phyloP scores from a whole-genome alignment of 2,888 invertebrate species.

The Lacanobia oleracea region DNA sequence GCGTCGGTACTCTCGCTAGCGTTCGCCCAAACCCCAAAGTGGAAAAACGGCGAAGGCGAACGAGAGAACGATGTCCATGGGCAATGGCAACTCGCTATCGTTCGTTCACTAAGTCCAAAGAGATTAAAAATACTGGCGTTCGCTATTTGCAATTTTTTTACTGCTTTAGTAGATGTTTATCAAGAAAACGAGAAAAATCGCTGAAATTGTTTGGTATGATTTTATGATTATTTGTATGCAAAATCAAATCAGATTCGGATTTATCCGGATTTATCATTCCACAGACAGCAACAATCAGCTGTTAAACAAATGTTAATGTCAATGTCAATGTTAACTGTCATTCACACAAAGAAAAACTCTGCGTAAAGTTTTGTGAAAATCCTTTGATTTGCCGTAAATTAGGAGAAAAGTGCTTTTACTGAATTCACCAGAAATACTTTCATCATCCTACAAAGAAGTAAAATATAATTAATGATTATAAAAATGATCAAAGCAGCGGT shows the following conservation, averaged over 20 bases:
- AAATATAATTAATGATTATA: slow-evolving; percentile 26
- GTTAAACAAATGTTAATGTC: slow-evolving; percentile 11
- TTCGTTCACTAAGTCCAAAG: no score
- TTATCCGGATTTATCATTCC: no score
- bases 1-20: no score
- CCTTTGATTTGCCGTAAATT: slow-evolving; percentile 7
- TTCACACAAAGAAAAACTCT: slow-evolving; percentile 16
- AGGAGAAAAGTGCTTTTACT: neutral
- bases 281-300: neutral
- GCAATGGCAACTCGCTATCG: no score
- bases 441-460: neutral
- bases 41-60: no score
- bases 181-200: neutral
- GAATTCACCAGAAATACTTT: slow-evolving; percentile 6
- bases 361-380: slow-evolving; percentile 19
- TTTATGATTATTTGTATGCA: neutral
- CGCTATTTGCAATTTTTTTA: no score
- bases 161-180: neutral
- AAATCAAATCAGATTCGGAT: no score
- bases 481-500: slow-evolving; percentile 67
- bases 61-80: no score
- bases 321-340: slow-evolving; percentile 17
- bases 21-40: no score
- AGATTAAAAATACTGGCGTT: no score
- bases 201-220: neutral